Percentiles rank a stretch among this genome's conserved stretches.
Conservation (phyloP, 1,140 invertebrate species). For the Nephila pilipes region DNA sequence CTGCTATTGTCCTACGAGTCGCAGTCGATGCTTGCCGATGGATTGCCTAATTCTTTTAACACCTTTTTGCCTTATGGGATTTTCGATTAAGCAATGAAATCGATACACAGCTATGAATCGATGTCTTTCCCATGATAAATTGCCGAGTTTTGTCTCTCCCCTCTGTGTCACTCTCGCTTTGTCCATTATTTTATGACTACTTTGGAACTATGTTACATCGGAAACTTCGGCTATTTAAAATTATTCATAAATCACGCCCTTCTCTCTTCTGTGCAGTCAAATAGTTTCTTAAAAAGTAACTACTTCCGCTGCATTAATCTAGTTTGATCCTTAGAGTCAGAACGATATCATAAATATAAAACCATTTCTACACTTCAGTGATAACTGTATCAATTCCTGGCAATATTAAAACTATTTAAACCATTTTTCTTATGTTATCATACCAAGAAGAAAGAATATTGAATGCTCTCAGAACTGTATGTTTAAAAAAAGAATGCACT, state of each 20-base stretch:
- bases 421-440: too few relatives aligned
- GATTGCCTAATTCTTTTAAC: slow-evolving; percentile 77
- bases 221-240: neutral
- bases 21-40: slow-evolving; percentile 67
- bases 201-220: slow-evolving; percentile 20
- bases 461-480: too few relatives aligned
- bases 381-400: too few relatives aligned
- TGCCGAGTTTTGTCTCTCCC: slow-evolving; percentile 1
- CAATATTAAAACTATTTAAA: too few relatives aligned
- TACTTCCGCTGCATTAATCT: neutral
- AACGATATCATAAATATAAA: too few relatives aligned
- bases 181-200: slow-evolving; percentile 31
- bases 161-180: neutral
- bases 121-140: slow-evolving; percentile 68
- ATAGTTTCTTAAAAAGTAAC: neutral
- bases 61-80: slow-evolving; percentile 77
- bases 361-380: too few relatives aligned
- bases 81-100: slow-evolving; percentile 75
- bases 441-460: too few relatives aligned
- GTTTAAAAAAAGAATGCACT: too few relatives aligned
- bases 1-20: slow-evolving; percentile 66
- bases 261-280: neutral
- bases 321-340: too few relatives aligned
- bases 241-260: slow-evolving; percentile 2
- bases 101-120: slow-evolving; percentile 69